Conservation (phyloP, 2,888 invertebrate species). For the Netelia fuscicornis region DNA sequence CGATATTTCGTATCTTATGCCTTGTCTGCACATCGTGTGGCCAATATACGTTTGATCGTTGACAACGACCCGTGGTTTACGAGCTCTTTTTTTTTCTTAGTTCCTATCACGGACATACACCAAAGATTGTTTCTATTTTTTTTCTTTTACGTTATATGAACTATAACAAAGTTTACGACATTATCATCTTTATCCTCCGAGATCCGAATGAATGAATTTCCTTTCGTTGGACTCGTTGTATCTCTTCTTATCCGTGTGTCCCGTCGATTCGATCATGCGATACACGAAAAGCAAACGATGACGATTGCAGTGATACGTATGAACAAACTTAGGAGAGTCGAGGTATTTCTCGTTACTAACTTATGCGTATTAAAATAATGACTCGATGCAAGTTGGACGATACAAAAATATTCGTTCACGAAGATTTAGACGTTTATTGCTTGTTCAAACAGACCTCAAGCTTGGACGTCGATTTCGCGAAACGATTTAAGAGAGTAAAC, state of each 20-base stretch:
- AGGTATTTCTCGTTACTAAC: too few relatives aligned
- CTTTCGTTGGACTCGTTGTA: background rate
- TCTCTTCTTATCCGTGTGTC: background rate
- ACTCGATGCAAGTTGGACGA: too few relatives aligned
- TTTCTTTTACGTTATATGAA: slow-evolving; percentile 43
- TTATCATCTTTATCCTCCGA: slow-evolving; percentile 12
- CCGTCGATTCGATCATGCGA: slow-evolving; percentile 11
- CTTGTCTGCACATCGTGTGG: background rate
- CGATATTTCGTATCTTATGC: background rate
- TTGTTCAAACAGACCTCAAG: too few relatives aligned
- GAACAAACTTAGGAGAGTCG: too few relatives aligned
- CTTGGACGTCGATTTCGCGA: too few relatives aligned
- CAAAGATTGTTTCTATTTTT: slow-evolving; percentile 34
- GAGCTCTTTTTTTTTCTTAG: background rate
- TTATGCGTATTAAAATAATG: too few relatives aligned
- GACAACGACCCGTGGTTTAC: background rate
- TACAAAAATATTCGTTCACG: too few relatives aligned
- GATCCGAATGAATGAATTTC: slow-evolving; percentile 7
- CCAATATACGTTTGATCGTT: background rate
- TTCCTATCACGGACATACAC: slow-evolving; percentile 34
- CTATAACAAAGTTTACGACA: slow-evolving; percentile 64
- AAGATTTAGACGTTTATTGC: too few relatives aligned
- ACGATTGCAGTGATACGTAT: background rate
- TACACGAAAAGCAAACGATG: background rate
- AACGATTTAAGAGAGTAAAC: too few relatives aligned